Percentiles rank a stretch among this genome's conserved stretches.
Conservation (phyloP, 2,888 invertebrate species). For the Archips crataeganus region DNA sequence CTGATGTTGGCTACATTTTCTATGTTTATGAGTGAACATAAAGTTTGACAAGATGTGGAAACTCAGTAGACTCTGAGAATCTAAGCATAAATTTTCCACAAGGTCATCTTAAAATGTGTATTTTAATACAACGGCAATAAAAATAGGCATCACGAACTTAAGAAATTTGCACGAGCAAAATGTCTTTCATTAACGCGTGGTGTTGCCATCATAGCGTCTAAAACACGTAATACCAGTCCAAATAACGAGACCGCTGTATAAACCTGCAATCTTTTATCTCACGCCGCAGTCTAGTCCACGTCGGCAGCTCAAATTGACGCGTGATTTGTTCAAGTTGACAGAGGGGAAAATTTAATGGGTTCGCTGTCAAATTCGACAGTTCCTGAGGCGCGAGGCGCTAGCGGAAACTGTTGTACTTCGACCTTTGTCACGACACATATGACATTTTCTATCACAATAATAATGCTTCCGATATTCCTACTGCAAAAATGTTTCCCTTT, state of each 20-base stretch:
- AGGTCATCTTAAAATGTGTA: too few relatives aligned
- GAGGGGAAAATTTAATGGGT: constrained; percentile 58
- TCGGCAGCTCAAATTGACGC: constrained; percentile 58
- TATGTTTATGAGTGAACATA: not conserved
- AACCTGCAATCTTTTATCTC: constrained; percentile 27
- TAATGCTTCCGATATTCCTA: constrained; percentile 58
- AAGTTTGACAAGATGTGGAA: too few relatives aligned
- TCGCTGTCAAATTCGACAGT: constrained; percentile 76
- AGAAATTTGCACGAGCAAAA: not conserved
- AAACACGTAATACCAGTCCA: not conserved
- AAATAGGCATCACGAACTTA: too few relatives aligned
- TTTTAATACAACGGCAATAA: too few relatives aligned
- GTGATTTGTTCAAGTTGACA: constrained; percentile 66
- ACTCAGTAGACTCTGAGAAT: too few relatives aligned
- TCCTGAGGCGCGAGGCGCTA: constrained; percentile 58
- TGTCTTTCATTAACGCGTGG: not conserved
- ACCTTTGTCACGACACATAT: constrained; percentile 77
- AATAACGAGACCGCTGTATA: constrained; percentile 6
- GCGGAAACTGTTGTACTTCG: constrained; percentile 69
- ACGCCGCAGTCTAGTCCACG: constrained; percentile 44
- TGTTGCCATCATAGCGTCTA: not conserved
- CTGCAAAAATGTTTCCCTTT: constrained; percentile 44
- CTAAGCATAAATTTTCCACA: too few relatives aligned
- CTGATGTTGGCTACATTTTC: not conserved
- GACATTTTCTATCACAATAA: constrained; percentile 69